Conservation (phyloP, 2,888 invertebrate species). For the Hyposoter didymator region DNA sequence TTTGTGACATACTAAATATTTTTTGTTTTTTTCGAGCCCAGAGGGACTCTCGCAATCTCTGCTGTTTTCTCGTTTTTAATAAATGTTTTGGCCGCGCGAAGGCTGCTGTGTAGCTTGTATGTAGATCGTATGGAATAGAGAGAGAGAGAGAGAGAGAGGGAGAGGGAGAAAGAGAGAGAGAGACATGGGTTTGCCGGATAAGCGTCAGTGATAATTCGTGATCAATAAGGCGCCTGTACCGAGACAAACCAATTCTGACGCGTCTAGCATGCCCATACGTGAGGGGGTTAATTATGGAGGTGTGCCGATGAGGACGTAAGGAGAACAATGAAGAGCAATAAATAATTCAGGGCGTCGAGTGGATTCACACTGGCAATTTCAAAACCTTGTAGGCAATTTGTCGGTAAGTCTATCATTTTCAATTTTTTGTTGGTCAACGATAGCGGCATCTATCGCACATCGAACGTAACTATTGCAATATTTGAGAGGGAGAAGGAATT, state of each 20-base stretch:
- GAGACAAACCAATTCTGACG: slow-evolving; percentile 28
- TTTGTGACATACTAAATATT: slow-evolving; percentile 7
- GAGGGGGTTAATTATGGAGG: slow-evolving; percentile 71
- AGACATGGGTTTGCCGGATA: not conserved
- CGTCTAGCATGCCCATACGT: slow-evolving; percentile 49
- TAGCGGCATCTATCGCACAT: not conserved
- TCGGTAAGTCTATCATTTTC: slow-evolving; percentile 77
- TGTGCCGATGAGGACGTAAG: slow-evolving; percentile 71
- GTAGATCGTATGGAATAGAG: not conserved
- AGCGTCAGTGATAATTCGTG: slow-evolving; percentile 25
- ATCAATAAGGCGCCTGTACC: slow-evolving; percentile 19
- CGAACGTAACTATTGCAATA: not conserved
- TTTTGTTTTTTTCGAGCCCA: not conserved
- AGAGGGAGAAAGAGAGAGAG: slow-evolving; percentile 31
- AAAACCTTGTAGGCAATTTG: slow-evolving; percentile 78
- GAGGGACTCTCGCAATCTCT: not conserved
- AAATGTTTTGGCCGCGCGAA: slow-evolving; percentile 7
- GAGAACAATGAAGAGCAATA: slow-evolving; percentile 35
- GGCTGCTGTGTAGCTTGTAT: not conserved
- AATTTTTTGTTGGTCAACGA: slow-evolving; percentile 51
- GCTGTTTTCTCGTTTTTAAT: not conserved
- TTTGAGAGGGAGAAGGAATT: not conserved
- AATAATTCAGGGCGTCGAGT: slow-evolving; percentile 73
- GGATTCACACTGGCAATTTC: slow-evolving; percentile 76
- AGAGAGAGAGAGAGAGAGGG: slow-evolving; percentile 30